These are phyloP conservation scores for Potamarius usumacintae DNA, from an alignment of 2,113 vertebrate genomes.

Conservation along the genomic window DNA sequence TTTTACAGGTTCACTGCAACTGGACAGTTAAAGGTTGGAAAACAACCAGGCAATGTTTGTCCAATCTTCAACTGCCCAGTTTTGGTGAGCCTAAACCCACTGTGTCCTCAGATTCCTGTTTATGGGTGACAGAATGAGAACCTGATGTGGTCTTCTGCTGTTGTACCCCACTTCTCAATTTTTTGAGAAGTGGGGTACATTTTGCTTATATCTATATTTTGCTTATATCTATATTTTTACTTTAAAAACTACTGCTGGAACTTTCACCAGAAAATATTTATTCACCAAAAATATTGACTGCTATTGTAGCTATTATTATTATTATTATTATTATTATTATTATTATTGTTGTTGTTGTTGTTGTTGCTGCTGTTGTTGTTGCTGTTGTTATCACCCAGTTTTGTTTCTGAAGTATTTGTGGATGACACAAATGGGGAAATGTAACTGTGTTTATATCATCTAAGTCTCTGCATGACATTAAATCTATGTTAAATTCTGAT, in stretches of 20 bases:
- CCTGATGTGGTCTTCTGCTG: not conserved
- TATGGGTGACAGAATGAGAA: not conserved
- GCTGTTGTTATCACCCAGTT: not conserved
- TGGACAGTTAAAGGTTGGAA: not conserved
- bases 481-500: too few species aligned
- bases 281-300: too few species aligned
- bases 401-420: too few species aligned
- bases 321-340: too few species aligned
- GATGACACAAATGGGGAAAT: not conserved
- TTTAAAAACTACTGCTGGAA: not conserved
- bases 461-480: too few species aligned
- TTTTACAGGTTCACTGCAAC: not conserved
- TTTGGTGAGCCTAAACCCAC: too few species aligned
- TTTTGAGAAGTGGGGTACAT: too few species aligned
- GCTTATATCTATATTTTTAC: not conserved
- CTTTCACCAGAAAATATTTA: too few species aligned
- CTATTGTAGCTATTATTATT: not conserved
- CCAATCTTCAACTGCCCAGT: not conserved
- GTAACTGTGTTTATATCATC: not conserved
- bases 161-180: not conserved
- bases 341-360: too few species aligned
- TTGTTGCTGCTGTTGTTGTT: not conserved
- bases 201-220: not conserved
- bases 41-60: not conserved
- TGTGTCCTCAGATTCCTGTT: not conserved